Evolutionary conservation across 2,797 vertebrate genomes (phyloP).

Genomic region (Anas flavirostris): DNA sequence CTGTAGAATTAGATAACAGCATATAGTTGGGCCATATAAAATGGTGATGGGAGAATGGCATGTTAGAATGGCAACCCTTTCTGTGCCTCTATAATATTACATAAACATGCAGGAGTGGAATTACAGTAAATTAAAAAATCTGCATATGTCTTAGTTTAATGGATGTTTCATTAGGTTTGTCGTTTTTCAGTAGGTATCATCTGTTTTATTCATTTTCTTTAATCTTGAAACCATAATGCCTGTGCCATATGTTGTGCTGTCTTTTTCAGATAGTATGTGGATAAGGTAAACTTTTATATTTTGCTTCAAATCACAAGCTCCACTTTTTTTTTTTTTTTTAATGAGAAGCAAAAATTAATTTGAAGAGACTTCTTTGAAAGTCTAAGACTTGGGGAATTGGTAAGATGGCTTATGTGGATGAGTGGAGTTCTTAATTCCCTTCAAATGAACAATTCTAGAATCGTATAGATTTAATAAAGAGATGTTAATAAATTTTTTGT

Average conservation of each 20-base stretch:
- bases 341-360: not conserved
- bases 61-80: not conserved
- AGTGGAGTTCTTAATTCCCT: not conserved
- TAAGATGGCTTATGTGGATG: not conserved
- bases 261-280: not conserved
- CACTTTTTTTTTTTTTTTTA: not conserved
- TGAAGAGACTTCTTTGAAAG: not conserved
- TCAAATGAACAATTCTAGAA: not conserved
- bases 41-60: not conserved
- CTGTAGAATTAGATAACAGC: not conserved
- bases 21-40: not conserved
- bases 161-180: not conserved
- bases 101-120: not conserved
- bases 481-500: not conserved
- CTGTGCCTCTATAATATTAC: not conserved
- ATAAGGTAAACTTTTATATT: not conserved
- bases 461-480: not conserved
- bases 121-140: not conserved
- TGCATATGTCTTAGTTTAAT: not conserved
- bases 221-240: not conserved
- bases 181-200: not conserved
- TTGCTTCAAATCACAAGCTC: not conserved
- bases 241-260: not conserved
- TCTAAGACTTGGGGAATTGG: not conserved
- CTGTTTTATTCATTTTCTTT: slow-evolving; percentile 4